Evolutionary conservation across 1,140 invertebrate genomes (phyloP).

Genomic region (Trichogramma pretiosum): DNA sequence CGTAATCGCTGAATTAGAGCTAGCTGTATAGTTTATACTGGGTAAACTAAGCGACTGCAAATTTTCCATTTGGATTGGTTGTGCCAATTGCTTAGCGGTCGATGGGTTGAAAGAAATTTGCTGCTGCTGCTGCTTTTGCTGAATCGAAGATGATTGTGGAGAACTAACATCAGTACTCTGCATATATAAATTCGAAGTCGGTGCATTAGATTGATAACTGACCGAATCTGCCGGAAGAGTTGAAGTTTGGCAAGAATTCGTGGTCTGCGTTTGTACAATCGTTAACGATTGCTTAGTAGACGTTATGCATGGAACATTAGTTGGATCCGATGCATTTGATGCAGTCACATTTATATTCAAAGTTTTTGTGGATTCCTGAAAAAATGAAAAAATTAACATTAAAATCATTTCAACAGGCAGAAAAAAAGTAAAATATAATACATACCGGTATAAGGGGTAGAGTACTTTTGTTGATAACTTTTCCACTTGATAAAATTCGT

Average conservation of each 20-base stretch:
- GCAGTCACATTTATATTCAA: constrained; percentile 30
- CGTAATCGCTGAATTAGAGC: no score
- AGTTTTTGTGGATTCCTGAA: constrained; percentile 29
- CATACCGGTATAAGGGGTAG: no score
- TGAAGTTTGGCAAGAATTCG: constrained; percentile 24
- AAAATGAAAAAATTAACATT: constrained; percentile 4
- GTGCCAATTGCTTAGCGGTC: constrained; percentile 15
- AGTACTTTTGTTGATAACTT: constrained; percentile 39
- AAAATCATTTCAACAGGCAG: no score
- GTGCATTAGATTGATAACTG: constrained; percentile 29
- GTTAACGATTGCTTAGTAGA: constrained; percentile 40
- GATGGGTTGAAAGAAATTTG: constrained; percentile 15
- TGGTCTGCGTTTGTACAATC: constrained; percentile 38
- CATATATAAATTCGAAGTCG: constrained; percentile 26
- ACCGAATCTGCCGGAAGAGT: constrained; percentile 26
- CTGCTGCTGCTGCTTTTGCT: constrained; percentile 19
- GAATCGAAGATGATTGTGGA: constrained; percentile 20
- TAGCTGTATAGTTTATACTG: not conserved
- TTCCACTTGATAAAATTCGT: constrained; percentile 49
- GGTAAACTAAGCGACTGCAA: not conserved
- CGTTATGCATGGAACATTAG: constrained; percentile 28
- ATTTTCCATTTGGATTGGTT: constrained; percentile 13
- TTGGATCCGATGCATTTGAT: constrained; percentile 29
- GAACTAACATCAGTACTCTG: constrained; percentile 31
- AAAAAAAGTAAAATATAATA: no score